Base-by-base conservation (phyloP, 2,797 vertebrate genomes). In the Eulemur rubriventer region DNA sequence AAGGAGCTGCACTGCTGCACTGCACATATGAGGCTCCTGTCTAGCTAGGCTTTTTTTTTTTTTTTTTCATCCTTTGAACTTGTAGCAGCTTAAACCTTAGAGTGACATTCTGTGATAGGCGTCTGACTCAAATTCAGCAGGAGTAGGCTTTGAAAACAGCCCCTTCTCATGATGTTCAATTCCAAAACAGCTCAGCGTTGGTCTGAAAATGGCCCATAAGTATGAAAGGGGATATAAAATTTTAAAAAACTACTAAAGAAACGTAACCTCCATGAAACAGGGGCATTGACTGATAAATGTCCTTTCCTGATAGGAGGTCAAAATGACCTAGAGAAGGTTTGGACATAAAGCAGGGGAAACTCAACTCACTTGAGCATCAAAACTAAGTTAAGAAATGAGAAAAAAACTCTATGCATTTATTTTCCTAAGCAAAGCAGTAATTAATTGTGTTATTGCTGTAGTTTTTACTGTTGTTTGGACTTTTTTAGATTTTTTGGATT, bases 61-160 rank as follows among this genome's bases (percentile, higher is more conserved):
- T 55, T 83, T 76, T 46, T 83, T 50, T 17, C 7, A 24, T 43
- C 22, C 43, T 63, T 91, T 95, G 33, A 95, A 85, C 41, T 70
- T 43, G 4, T 5, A 70, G 13, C 28, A 84, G 57, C 57, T 95
- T 95, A 88, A 86, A 61, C 55, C 86, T 96, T 94, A 90, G 35
- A 91, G 55, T 95, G 72, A 87, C 69, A 35, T 41, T 80, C 30
- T 55, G 3, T 83, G 35, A 65, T 63, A 89, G 88, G 70, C 8
- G 22, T 65, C 46, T 83, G 41, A 85, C 78, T 86, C 57, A 70
- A 91, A 92, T 97, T 96, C 57, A 90, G 76, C 81, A 76, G n/a
- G 35, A 88, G 6, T 43, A 50, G 28, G 5, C 89, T 96, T 95
- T 97, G 86, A 95, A 93, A 95, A 95, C 30, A 91, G 50, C 63